Conservation (phyloP, 2,797 vertebrate genomes). For the Liasis olivaceus region DNA sequence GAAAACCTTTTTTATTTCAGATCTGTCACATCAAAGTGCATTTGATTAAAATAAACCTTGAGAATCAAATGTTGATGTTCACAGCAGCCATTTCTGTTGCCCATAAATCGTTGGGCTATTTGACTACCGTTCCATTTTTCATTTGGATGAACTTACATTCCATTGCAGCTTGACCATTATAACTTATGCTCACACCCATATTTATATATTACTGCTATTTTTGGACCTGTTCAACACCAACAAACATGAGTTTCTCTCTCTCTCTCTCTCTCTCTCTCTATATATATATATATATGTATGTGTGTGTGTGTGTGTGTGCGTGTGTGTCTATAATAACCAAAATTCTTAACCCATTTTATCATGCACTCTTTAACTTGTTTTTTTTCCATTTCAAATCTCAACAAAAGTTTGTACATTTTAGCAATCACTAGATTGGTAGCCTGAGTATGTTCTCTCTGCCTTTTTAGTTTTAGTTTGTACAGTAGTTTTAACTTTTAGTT, state of each 20-base stretch:
- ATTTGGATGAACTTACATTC: constrained; percentile 17
- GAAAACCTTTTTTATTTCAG: constrained; percentile 30
- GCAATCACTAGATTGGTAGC: too few relatives aligned
- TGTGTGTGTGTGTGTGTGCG: too few relatives aligned
- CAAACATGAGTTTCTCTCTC: neutral
- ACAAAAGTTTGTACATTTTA: too few relatives aligned
- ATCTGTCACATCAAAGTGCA: constrained; percentile 43
- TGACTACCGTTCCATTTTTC: constrained; percentile 34
- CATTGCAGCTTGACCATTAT: neutral
- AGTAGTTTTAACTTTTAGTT: too few relatives aligned
- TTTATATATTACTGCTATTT: neutral
- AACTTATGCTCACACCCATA: constrained; percentile 5
- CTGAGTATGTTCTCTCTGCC: too few relatives aligned
- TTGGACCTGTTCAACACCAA: constrained; percentile 17
- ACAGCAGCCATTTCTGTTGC: neutral
- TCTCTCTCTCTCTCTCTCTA: too few relatives aligned
- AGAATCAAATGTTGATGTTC: constrained; percentile 25
- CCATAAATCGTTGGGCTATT: constrained; percentile 27
- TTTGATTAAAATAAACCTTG: constrained; percentile 40
- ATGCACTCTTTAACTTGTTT: too few relatives aligned
- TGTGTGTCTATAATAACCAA: too few relatives aligned
- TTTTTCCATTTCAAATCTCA: too few relatives aligned
- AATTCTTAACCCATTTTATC: too few relatives aligned
- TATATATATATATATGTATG: too few relatives aligned
- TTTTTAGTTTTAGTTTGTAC: too few relatives aligned